Conservation (phyloP, 2,113 vertebrate species). For the Pachyramphus minor region DNA sequence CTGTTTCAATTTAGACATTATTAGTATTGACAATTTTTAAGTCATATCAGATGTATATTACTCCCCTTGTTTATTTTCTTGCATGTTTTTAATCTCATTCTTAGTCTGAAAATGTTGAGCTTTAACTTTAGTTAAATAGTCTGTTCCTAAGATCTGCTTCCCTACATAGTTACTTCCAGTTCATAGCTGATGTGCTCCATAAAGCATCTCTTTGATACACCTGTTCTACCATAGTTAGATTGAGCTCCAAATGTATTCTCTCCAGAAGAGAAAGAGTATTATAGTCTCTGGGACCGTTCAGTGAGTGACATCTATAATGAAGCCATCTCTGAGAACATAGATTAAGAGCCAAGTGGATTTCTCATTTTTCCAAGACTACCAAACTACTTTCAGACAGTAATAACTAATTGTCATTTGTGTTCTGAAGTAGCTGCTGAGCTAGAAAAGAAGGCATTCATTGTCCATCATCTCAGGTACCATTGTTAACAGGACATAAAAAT, state of each 20-base stretch:
- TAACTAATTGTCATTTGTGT: background rate
- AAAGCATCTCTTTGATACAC: background rate
- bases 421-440: background rate
- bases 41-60: background rate
- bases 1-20: background rate
- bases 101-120: background rate
- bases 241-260: background rate
- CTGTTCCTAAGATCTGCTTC: background rate
- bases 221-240: background rate
- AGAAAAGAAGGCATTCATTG: background rate
- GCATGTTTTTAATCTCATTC: background rate
- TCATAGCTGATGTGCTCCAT: background rate
- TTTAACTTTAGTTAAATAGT: background rate
- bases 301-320: background rate
- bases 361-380: background rate
- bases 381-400: background rate
- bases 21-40: background rate
- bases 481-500: background rate
- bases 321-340: background rate
- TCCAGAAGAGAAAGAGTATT: background rate
- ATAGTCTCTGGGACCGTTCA: background rate
- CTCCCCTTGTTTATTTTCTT: background rate
- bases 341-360: background rate
- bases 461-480: background rate
- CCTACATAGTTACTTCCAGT: background rate